These are phyloP conservation scores for Penelope pileata DNA, from an alignment of 2,113 vertebrate species.

Conservation along the genomic window DNA sequence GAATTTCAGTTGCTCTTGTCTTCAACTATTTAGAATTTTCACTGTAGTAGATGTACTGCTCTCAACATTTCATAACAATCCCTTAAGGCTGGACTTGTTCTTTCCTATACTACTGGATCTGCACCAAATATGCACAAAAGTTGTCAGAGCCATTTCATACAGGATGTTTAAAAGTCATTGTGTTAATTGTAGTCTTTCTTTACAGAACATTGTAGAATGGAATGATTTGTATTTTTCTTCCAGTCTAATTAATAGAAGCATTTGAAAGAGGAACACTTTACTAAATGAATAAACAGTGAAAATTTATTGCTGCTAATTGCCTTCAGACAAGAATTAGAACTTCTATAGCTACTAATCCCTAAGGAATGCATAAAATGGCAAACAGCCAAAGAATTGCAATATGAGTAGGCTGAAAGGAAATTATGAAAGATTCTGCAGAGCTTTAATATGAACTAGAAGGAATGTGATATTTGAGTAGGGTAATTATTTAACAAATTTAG, in stretches of 20 bases:
- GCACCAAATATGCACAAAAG: background rate
- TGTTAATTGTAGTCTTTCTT: background rate
- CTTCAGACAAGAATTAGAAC: background rate
- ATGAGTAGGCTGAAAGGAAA: background rate
- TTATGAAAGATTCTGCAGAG: background rate
- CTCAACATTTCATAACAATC: background rate
- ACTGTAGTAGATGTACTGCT: background rate
- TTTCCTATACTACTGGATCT: background rate
- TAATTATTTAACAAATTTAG: constrained; percentile 9
- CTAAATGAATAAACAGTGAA: background rate
- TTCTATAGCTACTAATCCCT: background rate
- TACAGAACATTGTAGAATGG: background rate
- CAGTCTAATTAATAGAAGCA: background rate
- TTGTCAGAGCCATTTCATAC: background rate
- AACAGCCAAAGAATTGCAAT: background rate
- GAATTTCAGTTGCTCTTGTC: background rate
- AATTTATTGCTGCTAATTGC: background rate
- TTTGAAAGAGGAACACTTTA: background rate
- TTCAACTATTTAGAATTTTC: background rate
- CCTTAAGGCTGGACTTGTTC: background rate
- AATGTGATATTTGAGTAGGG: background rate
- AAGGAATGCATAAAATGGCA: background rate
- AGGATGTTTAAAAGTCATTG: background rate
- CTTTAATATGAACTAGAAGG: background rate
- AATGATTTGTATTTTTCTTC: background rate